Conservation (phyloP, 2,888 invertebrate genomes). For the Neoascia interrupta region DNA sequence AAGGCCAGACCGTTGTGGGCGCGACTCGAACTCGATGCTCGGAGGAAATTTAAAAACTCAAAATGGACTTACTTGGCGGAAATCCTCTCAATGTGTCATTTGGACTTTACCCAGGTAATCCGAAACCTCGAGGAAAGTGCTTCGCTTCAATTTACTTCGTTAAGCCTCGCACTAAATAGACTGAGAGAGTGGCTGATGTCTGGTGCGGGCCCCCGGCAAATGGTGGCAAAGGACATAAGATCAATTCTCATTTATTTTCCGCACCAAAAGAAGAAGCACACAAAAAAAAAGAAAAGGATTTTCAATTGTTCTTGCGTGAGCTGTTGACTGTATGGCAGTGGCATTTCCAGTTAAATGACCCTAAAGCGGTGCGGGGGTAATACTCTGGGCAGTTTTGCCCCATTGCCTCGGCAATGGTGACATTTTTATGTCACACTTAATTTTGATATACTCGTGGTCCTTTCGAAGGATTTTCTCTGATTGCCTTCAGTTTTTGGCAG, state of each 20-base stretch:
- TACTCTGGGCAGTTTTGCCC: slow-evolving; percentile 18
- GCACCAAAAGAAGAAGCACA: background rate
- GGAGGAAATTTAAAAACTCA: slow-evolving; percentile 55
- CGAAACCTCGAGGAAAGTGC: slow-evolving; percentile 51
- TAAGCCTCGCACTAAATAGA: slow-evolving; percentile 63
- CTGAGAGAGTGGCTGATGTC: too few relatives aligned
- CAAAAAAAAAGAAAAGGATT: slow-evolving; percentile 47
- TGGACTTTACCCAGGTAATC: slow-evolving; percentile 60
- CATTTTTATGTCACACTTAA: slow-evolving; percentile 67
- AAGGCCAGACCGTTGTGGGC: background rate
- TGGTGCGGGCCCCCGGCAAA: too few relatives aligned
- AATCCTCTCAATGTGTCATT: slow-evolving; percentile 65
- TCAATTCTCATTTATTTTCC: slow-evolving; percentile 51
- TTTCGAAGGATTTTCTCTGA: slow-evolving; percentile 60
- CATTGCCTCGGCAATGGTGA: slow-evolving; percentile 52
- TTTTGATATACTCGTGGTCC: slow-evolving; percentile 66
- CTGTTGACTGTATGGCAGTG: slow-evolving; percentile 50
- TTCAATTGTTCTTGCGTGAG: slow-evolving; percentile 63
- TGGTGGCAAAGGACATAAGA: slow-evolving; percentile 42
- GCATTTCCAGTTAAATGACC: slow-evolving; percentile 57
- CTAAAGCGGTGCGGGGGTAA: slow-evolving; percentile 21
- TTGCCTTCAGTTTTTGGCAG: slow-evolving; percentile 50
- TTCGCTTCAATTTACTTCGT: slow-evolving; percentile 62
- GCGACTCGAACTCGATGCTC: background rate
- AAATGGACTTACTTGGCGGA: slow-evolving; percentile 48